Evolutionary conservation across 2,888 invertebrate species (phyloP).

Genomic region (Abrostola tripartita): DNA sequence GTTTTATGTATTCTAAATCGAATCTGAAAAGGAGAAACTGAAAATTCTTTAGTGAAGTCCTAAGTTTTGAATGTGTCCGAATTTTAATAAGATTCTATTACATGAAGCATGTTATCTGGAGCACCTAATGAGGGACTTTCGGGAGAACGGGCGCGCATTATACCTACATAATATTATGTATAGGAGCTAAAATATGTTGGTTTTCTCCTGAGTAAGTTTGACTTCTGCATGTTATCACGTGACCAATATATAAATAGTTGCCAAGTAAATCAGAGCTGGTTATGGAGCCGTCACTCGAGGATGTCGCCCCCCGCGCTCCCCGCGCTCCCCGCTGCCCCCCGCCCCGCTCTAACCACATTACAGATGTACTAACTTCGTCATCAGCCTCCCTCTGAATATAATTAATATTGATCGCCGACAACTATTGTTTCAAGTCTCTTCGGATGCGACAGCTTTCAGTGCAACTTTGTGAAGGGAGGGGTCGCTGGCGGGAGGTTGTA

Average conservation of each 20-base stretch:
- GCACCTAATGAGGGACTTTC: too few species aligned
- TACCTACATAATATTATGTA: too few species aligned
- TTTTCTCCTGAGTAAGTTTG: background rate
- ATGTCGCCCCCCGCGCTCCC: constrained; percentile 50
- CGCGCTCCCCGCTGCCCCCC: constrained; percentile 42
- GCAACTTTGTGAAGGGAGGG: constrained; percentile 4
- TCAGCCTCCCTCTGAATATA: constrained; percentile 44
- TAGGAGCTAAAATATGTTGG: too few species aligned
- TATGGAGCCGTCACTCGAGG: constrained; percentile 37
- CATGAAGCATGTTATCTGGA: too few species aligned
- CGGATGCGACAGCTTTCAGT: constrained; percentile 18
- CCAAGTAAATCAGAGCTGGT: constrained; percentile 34
- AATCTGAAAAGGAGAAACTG: too few species aligned
- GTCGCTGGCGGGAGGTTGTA: background rate
- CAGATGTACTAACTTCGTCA: constrained; percentile 65
- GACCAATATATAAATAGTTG: constrained; percentile 35
- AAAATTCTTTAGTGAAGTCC: too few species aligned
- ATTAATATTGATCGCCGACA: constrained; percentile 58
- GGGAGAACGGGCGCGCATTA: too few species aligned
- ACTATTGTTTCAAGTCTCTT: constrained; percentile 53
- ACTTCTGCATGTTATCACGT: constrained; percentile 3
- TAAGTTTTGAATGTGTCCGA: too few species aligned
- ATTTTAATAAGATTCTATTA: too few species aligned
- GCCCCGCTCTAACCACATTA: too few species aligned
- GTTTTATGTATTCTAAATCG: too few species aligned